Evolutionary conservation across 2,888 invertebrate species (phyloP).

Genomic region (Galerucella pusilla): DNA sequence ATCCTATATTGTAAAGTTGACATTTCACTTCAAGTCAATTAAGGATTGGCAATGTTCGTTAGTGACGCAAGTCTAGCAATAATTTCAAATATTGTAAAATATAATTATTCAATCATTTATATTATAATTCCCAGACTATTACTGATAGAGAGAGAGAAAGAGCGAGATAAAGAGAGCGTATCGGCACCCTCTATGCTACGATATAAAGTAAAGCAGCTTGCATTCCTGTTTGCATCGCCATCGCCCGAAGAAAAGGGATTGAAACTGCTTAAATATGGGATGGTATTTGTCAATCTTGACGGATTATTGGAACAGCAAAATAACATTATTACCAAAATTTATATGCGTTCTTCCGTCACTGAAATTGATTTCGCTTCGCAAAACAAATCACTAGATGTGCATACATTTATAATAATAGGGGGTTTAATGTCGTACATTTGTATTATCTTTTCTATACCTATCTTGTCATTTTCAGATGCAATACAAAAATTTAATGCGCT

Average conservation of each 20-base stretch:
- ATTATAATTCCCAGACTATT: slow-evolving; percentile 18
- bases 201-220: slow-evolving; percentile 19
- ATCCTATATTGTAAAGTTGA: background rate
- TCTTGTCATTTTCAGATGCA: too few relatives aligned
- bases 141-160: background rate
- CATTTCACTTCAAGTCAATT: background rate
- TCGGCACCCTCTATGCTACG: background rate
- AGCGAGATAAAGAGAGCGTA: background rate
- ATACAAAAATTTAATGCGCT: too few relatives aligned
- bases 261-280: slow-evolving; percentile 50
- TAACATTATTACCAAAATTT: slow-evolving; percentile 43
- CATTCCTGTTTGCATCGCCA: slow-evolving; percentile 50
- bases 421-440: too few relatives aligned
- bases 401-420: background rate
- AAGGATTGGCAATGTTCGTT: background rate
- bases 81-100: background rate
- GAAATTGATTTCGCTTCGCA: slow-evolving; percentile 34
- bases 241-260: slow-evolving; percentile 40
- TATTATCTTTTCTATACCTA: too few relatives aligned
- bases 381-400: slow-evolving; percentile 28
- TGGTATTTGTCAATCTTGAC: slow-evolving; percentile 57
- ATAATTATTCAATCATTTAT: background rate
- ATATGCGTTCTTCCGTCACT: slow-evolving; percentile 36
- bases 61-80: background rate
- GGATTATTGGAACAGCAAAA: slow-evolving; percentile 49